Evolutionary conservation across 1,140 invertebrate genomes (phyloP), one percentile per base, ranked within the genome.

Genomic region (Bombus waltoni): DNA sequence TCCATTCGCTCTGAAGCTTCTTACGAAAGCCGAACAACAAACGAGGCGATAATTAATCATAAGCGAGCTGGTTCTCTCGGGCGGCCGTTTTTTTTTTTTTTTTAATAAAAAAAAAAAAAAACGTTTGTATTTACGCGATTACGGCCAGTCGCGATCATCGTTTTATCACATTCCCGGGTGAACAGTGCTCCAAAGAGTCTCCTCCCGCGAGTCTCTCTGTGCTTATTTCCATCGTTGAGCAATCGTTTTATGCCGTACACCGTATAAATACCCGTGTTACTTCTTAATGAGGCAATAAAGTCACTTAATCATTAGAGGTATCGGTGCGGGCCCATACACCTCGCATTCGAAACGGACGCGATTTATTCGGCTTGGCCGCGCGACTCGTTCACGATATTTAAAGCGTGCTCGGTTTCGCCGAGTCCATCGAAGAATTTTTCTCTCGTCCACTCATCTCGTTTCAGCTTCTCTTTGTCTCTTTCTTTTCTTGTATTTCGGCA

Each of bases 281-380:
- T 85, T 76, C 40, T 87, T 80, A 71, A 88, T 82, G 79, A 86
- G 77, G 66, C 66, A 87, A 70, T 85, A 81, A 88, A 89, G 87
- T 77, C 68, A 81, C 83, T 85, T 85, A 81, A 85, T 85, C 78
- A 85, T 85, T 85, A 81, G 78, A 81, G 77, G 71, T 81, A 80
- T 85, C 78, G 70, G 68, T 74, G 78, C 83, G 25, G 40, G 11
- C 38, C 65, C 40, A 28, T n/a, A 40, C 35, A 18, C 57, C 53
- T 47, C 47, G 42, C 77, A 62, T 53, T 62, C 70, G 42, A 28
- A 35, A 73, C 42, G 35, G 28, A 47, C n/a, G 76, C 71, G 71
- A 74, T 85, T 81, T 74, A 81, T 81, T 74, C 59, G n/a, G 35
- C 42, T n/a, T 4, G 25, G 13, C 13, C 35, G 32, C 53, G 57